These are phyloP conservation scores for Sebastes reedi DNA, from an alignment of 2,797 vertebrate species.

Conservation along the genomic window DNA sequence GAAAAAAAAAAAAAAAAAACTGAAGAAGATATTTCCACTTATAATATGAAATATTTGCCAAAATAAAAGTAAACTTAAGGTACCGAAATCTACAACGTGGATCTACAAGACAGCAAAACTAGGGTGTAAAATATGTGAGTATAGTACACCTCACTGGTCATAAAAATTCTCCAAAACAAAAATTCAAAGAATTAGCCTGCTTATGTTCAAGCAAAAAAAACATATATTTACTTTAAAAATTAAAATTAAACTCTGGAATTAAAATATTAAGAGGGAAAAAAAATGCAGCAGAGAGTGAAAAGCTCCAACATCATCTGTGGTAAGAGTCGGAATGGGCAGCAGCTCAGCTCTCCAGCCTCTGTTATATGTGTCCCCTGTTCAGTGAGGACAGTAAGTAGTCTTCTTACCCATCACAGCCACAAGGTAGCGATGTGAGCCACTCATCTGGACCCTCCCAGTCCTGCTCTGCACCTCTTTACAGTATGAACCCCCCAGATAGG, in stretches of 20 bases:
- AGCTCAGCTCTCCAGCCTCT: conserved; percentile 34
- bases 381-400: neutral
- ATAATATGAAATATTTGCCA: neutral
- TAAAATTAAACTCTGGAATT: neutral
- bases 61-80: neutral
- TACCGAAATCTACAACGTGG: neutral
- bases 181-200: neutral
- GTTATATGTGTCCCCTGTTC: conserved; percentile 54
- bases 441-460: neutral
- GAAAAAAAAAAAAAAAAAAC: neutral
- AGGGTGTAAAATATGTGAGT: neutral
- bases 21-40: neutral
- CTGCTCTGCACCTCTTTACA: neutral
- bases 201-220: neutral
- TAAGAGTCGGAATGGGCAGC: conserved; percentile 47
- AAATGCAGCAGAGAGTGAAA: conserved; percentile 7
- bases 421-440: conserved; percentile 64
- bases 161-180: neutral
- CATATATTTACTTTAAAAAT: neutral
- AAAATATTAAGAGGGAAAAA: neutral
- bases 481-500: neutral
- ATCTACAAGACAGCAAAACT: neutral
- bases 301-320: conserved; percentile 44
- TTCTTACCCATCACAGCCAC: conserved; percentile 53
- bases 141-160: neutral